Base-by-base conservation (phyloP, 2,888 invertebrate genomes). In the Allophyes oxyacanthae region DNA sequence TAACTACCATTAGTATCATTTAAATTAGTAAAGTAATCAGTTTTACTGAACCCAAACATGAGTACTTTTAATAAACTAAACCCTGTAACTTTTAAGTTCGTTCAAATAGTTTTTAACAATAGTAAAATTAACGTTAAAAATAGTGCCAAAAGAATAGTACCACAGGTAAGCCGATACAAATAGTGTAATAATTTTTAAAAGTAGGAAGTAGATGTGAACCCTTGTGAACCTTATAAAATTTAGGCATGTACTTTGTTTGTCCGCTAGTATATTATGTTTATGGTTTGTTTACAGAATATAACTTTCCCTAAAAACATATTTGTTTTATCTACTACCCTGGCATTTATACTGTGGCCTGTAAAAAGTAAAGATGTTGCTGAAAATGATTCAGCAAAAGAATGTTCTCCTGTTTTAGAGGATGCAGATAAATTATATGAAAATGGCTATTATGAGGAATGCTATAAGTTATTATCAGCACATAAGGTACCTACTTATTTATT, bases 371-470 rank as follows among this genome's bases (percentile, higher is more conserved):
- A 67, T 37, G 10, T 26, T 33, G 56, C 60, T 48, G 78, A 79
- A 60, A 53, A 79, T 73, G 51, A 13, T 15, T 5, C 72, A 71
- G 13, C 77, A 75, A 59, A 80, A 86, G 41, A 84, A 85, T 53
- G 84, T 41, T 36, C 64, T 26, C 56, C 94, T 52, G 67, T 94
- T 32, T 70, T 96, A 43, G 88, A 95, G 64, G 94, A 95, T 78
- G 96, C 96, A 9, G 97, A 97, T 88, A 91, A 91, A 51, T 86
- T 96, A 45, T 97, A 95, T 85, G 95, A 96, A 59, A 94, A 95
- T 77, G 95, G 95, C 40, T 94, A 95, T 67, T 96, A 96, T 85
- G 93, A 95, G 63, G 95, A 96, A 78, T 95, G 96, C 51, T 95
- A 95, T 72, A 94, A 96, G 65, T 79, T 95, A 15, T 90, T 97